A percentile compares a stretch with the other conserved stretches of the same genome.
Evolutionary conservation across 2,797 vertebrate species (phyloP).

Genomic region (Mus minutoides): DNA sequence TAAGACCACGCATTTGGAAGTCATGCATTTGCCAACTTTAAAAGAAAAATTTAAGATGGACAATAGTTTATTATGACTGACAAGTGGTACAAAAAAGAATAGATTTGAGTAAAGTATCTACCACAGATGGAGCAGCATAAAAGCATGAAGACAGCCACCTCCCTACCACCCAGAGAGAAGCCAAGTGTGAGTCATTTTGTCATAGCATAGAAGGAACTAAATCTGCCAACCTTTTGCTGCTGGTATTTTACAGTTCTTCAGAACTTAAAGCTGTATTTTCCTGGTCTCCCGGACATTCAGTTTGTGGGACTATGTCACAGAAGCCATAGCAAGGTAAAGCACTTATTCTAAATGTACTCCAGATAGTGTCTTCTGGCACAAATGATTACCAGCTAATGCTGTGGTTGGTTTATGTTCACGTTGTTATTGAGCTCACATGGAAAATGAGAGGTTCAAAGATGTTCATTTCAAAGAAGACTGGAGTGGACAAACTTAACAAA

Average conservation of each 20-base stretch:
- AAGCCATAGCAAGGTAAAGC: not conserved
- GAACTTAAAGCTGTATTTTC: not conserved
- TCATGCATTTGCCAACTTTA: not conserved
- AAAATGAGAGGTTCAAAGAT: constrained; percentile 40
- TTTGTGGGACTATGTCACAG: not conserved
- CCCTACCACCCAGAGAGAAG: not conserved
- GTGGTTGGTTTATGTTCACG: not conserved
- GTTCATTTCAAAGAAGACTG: constrained; percentile 26
- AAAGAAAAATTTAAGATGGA: not conserved
- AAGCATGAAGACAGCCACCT: not conserved
- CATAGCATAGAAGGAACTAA: not conserved
- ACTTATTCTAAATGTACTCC: not conserved
- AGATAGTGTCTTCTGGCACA: not conserved
- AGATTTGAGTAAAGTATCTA: not conserved
- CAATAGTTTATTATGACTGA: not conserved
- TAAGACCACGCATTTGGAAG: not conserved
- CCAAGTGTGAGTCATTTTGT: not conserved
- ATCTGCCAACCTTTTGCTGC: not conserved
- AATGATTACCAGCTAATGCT: not conserved
- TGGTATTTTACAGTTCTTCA: not conserved
- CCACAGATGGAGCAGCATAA: not conserved
- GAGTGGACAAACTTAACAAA: not conserved
- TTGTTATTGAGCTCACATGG: constrained; percentile 25
- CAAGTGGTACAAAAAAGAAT: not conserved
- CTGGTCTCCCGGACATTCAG: not conserved